Percentiles rank a stretch among this genome's conserved stretches.
Evolutionary conservation across 2,113 vertebrate genomes (phyloP).

Genomic region (Seriola aureovittata): DNA sequence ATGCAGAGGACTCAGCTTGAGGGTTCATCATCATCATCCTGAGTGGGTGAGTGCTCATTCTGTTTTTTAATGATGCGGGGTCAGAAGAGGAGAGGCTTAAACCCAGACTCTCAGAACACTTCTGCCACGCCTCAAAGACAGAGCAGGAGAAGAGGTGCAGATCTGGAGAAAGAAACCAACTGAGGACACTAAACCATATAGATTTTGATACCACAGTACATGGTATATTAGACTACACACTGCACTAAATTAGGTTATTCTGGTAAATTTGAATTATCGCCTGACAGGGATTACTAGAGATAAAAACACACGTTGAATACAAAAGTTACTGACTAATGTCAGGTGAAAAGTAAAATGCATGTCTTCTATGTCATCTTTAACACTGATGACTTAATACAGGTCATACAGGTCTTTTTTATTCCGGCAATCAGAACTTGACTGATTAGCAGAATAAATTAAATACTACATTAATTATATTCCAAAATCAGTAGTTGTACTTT

Average conservation of each 20-base stretch:
- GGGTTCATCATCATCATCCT: constrained; percentile 2
- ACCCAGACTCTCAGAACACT: constrained; percentile 9
- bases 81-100: constrained; percentile 6
- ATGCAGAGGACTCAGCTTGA: constrained; percentile 14
- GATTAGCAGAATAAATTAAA: constrained; percentile 39
- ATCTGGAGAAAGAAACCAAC: background rate
- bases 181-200: background rate
- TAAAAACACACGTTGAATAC: background rate
- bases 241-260: background rate
- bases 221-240: background rate
- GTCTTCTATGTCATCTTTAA: constrained; percentile 6
- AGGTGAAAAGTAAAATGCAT: background rate
- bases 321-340: background rate
- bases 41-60: constrained; percentile 16
- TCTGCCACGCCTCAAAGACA: constrained; percentile 1
- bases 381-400: background rate
- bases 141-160: constrained; percentile 2
- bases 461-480: background rate
- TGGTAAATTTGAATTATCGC: background rate
- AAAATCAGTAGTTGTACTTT: background rate
- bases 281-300: background rate
- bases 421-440: constrained; percentile 4
- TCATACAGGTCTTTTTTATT: background rate
- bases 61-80: constrained; percentile 16
- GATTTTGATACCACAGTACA: background rate